Evolutionary conservation across 1,140 invertebrate species (phyloP).

Genomic region (Branchinecta lynchi): DNA sequence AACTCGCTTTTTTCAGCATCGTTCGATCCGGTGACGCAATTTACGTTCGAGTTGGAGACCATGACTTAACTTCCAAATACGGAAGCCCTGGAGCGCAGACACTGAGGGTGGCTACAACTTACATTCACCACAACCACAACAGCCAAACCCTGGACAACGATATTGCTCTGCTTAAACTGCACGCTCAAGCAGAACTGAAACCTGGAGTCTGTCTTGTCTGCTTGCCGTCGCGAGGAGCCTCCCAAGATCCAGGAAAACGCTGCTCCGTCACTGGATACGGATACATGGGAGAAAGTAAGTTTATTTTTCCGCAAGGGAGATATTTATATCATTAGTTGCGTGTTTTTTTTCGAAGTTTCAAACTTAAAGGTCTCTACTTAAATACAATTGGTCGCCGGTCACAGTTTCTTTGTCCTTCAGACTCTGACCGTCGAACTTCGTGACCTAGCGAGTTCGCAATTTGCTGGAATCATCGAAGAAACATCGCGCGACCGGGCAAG

Average conservation of each 20-base stretch:
- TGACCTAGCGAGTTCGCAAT: too few relatives aligned
- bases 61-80: constrained; percentile 67
- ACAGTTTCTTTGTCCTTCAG: too few relatives aligned
- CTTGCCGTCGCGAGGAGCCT: constrained; percentile 66
- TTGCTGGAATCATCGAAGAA: too few relatives aligned
- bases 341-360: background rate
- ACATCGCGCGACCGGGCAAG: too few relatives aligned
- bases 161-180: constrained; percentile 79
- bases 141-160: constrained; percentile 90
- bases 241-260: constrained; percentile 64
- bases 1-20: constrained; percentile 44
- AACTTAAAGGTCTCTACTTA: too few relatives aligned
- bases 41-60: constrained; percentile 81
- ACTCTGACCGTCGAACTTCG: too few relatives aligned
- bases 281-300: constrained; percentile 77
- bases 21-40: constrained; percentile 75
- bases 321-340: background rate
- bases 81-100: constrained; percentile 76
- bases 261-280: constrained; percentile 87
- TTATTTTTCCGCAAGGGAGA: constrained; percentile 12
- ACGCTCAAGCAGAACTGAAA: constrained; percentile 71
- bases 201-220: constrained; percentile 72
- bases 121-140: constrained; percentile 93
- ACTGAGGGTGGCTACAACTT: constrained; percentile 69
- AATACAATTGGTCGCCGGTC: too few relatives aligned